Conservation (phyloP, 1,140 invertebrate genomes). For the Drosophila bifasciata region DNA sequence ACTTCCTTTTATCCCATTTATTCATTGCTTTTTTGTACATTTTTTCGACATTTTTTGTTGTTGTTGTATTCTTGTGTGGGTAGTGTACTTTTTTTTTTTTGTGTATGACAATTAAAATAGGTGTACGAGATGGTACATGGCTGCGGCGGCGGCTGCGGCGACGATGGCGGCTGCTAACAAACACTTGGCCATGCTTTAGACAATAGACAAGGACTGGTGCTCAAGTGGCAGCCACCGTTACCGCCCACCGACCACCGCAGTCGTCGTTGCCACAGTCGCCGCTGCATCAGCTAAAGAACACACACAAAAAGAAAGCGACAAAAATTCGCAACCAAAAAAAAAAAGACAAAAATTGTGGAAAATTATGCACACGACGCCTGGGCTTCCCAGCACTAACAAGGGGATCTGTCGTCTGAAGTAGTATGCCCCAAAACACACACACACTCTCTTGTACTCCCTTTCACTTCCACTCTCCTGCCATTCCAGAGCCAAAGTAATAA, state of each 20-base stretch:
- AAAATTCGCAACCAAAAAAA: conserved; percentile 45
- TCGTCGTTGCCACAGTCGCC: conserved; percentile 36
- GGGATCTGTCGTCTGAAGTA: conserved; percentile 64
- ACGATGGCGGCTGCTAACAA: conserved; percentile 70
- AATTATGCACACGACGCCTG: conserved; percentile 75
- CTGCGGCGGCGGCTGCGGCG: conserved; percentile 23
- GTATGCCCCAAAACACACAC: conserved; percentile 18
- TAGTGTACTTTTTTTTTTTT: conserved; percentile 50
- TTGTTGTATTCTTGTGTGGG: conserved; percentile 15
- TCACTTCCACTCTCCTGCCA: not conserved
- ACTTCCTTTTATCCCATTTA: conserved; percentile 28
- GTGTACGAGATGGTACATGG: conserved; percentile 68
- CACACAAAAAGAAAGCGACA: conserved; percentile 5
- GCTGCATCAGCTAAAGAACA: conserved; percentile 20
- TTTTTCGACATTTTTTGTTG: conserved; percentile 56
- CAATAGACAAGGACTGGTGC: conserved; percentile 80
- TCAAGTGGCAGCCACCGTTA: conserved; percentile 72
- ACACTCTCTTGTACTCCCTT: conserved; percentile 1
- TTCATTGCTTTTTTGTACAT: conserved; percentile 45
- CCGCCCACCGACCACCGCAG: not conserved
- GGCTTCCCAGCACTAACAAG: conserved; percentile 38
- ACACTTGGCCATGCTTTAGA: conserved; percentile 82
- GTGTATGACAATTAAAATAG: conserved; percentile 78
- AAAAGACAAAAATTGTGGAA: conserved; percentile 75
- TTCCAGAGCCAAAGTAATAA: conserved; percentile 50